These are phyloP conservation scores for Drosophila mimetica DNA, from an alignment of 2,888 invertebrate species.

Conservation along the genomic window DNA sequence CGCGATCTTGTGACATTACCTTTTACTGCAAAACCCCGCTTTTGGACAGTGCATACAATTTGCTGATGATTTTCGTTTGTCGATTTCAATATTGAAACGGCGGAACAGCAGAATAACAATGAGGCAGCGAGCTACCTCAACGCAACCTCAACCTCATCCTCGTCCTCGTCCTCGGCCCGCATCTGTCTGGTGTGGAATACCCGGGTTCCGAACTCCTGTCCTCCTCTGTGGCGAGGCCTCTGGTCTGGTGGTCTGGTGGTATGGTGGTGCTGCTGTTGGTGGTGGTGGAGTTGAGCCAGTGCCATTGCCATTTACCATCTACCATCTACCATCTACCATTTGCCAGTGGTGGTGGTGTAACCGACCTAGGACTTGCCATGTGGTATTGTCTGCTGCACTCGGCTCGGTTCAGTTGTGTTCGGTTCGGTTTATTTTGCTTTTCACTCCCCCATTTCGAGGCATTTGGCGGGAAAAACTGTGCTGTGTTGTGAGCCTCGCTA, in stretches of 20 bases:
- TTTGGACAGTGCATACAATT: constrained; percentile 43
- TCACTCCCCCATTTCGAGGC: constrained; percentile 45
- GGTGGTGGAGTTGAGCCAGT: constrained; percentile 56
- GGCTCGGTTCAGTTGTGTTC: constrained; percentile 21
- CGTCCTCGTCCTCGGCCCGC: constrained; percentile 30
- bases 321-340: not conserved
- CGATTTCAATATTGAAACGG: constrained; percentile 65
- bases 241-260: constrained; percentile 14
- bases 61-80: constrained; percentile 69
- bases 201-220: constrained; percentile 11
- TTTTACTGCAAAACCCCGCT: not conserved
- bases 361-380: constrained; percentile 83
- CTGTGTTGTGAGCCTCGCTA: constrained; percentile 37
- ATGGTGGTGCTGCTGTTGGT: not conserved
- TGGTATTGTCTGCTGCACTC: constrained; percentile 75
- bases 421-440: constrained; percentile 38
- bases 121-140: constrained; percentile 29
- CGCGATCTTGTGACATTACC: not conserved
- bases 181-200: constrained; percentile 38
- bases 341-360: constrained; percentile 66
- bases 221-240: constrained; percentile 7
- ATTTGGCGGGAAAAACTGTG: constrained; percentile 77
- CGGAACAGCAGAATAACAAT: constrained; percentile 17
- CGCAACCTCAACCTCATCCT: constrained; percentile 18
- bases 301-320: constrained; percentile 12